A percentile compares a stretch with the other conserved stretches of the same genome.
Conservation (phyloP, 1,140 invertebrate genomes). For the Marisa cornuarietis region DNA sequence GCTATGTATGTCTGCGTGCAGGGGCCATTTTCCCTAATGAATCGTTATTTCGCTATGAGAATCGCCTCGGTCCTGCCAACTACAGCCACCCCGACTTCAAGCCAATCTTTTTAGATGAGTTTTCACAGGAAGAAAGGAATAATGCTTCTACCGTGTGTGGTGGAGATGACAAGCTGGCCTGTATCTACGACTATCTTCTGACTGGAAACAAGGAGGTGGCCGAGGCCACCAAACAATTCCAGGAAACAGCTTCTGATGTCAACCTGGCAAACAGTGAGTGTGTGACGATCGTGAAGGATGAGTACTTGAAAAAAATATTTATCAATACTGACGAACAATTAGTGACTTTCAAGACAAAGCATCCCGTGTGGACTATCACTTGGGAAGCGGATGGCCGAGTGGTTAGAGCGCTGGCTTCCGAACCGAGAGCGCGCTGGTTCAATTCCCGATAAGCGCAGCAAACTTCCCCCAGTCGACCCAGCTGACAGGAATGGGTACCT, state of each 20-base stretch:
- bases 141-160: conserved; percentile 31
- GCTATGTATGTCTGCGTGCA: conserved; percentile 14
- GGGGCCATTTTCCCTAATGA: conserved; percentile 26
- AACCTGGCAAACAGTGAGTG: neutral
- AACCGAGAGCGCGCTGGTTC: no score
- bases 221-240: conserved; percentile 10
- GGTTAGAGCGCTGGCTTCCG: no score
- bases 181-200: conserved; percentile 38
- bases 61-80: conserved; percentile 25
- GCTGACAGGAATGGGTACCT: no score
- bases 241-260: neutral
- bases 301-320: no score
- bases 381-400: no score
- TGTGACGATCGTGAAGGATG: neutral
- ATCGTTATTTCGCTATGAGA: conserved; percentile 31
- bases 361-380: no score
- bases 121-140: neutral
- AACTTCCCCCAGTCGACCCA: no score
- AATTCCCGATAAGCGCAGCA: no score
- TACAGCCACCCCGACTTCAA: conserved; percentile 30
- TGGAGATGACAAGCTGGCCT: conserved; percentile 29
- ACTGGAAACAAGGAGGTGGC: conserved; percentile 37
- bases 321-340: no score
- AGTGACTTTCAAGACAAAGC: no score
- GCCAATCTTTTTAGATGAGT: conserved; percentile 33